phyloP scores from a whole-genome alignment of 1,140 invertebrate genomes.

The Saxidomus purpurata region DNA sequence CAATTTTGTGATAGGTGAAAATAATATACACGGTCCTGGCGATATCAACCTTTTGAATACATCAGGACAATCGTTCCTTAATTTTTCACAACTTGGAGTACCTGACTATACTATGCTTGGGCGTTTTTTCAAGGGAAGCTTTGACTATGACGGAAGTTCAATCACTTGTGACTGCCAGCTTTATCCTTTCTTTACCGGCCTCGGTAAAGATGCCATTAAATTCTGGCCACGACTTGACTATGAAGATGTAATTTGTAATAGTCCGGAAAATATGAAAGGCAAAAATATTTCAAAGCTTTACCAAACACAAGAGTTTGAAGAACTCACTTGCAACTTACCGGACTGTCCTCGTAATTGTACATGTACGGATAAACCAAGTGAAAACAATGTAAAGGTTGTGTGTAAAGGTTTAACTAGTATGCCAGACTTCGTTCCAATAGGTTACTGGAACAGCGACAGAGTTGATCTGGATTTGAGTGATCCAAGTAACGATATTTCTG shows the following conservation, averaged over 20 bases:
- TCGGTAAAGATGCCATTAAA: not conserved
- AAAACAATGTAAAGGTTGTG: not conserved
- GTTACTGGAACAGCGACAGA: conserved; percentile 30
- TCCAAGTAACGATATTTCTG: not conserved
- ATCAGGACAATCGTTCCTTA: not conserved
- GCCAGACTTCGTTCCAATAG: conserved; percentile 10
- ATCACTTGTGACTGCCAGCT: conserved; percentile 4
- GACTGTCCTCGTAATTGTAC: not conserved
- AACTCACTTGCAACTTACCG: not conserved
- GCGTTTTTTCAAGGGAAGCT: not conserved
- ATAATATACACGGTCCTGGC: not conserved
- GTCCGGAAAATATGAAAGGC: not conserved
- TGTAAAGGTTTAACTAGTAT: not conserved
- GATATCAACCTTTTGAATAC: not conserved
- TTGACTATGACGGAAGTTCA: not conserved
- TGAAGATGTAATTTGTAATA: not conserved
- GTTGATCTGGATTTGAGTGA: not conserved
- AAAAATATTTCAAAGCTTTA: not conserved
- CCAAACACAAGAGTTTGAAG: not conserved
- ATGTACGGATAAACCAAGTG: not conserved
- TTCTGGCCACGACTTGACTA: not conserved
- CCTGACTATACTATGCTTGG: not conserved
- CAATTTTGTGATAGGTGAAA: not conserved
- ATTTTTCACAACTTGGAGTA: not conserved
- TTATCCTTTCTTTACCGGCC: not conserved